A percentile compares a stretch with the other conserved stretches of the same genome.
Conservation (phyloP, 1,140 invertebrate species). For the Heliconius hewitsoni region DNA sequence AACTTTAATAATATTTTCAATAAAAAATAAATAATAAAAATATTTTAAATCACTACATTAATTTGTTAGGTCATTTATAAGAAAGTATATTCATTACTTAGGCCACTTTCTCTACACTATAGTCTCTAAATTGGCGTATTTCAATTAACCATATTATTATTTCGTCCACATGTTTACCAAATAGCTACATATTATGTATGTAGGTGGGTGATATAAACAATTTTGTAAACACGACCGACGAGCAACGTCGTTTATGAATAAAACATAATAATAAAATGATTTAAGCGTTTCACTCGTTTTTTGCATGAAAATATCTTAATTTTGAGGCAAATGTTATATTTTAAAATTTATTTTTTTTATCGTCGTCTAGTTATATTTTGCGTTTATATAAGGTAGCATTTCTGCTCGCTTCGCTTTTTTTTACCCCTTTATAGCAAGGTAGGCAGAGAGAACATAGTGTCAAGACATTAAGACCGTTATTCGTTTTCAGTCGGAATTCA, state of each 20-base stretch:
- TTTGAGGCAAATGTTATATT: background rate
- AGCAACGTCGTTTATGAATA: constrained; percentile 3
- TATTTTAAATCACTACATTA: too few species aligned
- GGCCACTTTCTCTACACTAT: background rate
- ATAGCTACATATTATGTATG: background rate
- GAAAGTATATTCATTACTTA: background rate
- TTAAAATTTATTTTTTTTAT: background rate
- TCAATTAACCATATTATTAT: background rate
- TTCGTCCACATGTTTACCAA: background rate
- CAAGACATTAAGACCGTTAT: too few species aligned
- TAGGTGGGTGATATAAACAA: background rate
- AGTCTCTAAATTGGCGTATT: background rate
- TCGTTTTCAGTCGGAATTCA: too few species aligned
- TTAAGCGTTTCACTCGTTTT: background rate
- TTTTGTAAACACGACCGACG: background rate
- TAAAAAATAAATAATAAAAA: too few species aligned
- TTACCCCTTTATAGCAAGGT: too few species aligned
- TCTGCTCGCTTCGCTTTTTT: too few species aligned
- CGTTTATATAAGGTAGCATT: too few species aligned
- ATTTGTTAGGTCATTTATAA: too few species aligned
- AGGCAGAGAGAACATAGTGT: too few species aligned
- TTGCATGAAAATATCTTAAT: background rate
- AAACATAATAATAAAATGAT: constrained; percentile 13
- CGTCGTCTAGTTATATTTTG: too few species aligned
- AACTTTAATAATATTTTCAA: too few species aligned